Evolutionary conservation across 2,113 vertebrate species (phyloP), one percentile per base, ranked within the genome.

Genomic region (Panthera leo): DNA sequence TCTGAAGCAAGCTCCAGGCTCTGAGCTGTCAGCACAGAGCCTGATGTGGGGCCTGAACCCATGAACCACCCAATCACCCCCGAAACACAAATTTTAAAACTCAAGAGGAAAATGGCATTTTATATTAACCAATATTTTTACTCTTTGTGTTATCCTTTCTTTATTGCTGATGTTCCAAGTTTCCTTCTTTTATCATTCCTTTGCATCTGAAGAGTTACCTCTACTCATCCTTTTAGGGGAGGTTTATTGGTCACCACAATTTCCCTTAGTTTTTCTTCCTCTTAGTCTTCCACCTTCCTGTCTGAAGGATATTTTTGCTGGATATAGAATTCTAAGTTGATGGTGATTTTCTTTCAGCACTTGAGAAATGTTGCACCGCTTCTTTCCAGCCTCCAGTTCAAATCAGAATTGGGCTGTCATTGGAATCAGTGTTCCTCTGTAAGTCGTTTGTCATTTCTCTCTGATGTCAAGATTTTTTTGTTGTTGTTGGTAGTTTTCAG

Each of bases 41-140:
- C 21, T 23, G 21, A 61, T 21, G 21, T 7, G 19, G 58, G 21
- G 58, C 7, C 21, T 8, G 8, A 61, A 61, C 58, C 58, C 8
- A 61, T 9, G 21, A 61, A 61, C 58, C 7, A 61, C 58, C 58
- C 58, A 61, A 8, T 21, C 18, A 18, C 58, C 21, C 55, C 58
- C 83, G 29, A 89, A 92, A 89, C 31, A 76, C 34, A 97, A 91
- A 55, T 65, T 93, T 61, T 61, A 61, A 94, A 80, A 85, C 31
- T 91, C 48, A 87, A 84, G 70, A 94, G 53, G 63, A 91, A 95
- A 95, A 89, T 85, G 29, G 82, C 51, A 82, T 63, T 63, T n/a
- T 86, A 31, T 67, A 67, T 76, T 80, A 71, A 39, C 15, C 15
- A 58, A 31, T 83, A 58, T 68, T 80, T 91, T 94, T 68, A 79